phyloP scores from a whole-genome alignment of 2,797 vertebrate species.

The Hafferia zeledoni region DNA sequence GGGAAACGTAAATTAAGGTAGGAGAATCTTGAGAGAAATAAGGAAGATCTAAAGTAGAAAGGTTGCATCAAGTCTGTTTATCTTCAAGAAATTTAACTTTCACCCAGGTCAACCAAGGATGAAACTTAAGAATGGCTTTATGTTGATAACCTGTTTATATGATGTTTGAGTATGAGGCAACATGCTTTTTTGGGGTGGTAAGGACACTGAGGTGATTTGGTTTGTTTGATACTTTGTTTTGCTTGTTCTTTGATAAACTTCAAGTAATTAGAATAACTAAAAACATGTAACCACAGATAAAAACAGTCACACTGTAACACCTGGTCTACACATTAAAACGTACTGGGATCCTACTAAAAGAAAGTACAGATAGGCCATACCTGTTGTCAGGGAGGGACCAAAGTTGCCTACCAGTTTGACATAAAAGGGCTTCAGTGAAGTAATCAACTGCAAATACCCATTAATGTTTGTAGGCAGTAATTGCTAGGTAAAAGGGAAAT shows the following conservation, averaged over 20 bases:
- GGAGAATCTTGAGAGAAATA: background rate
- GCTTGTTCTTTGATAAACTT: background rate
- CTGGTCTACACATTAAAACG: background rate
- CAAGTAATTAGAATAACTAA: background rate
- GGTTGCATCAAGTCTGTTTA: background rate
- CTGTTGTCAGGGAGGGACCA: background rate
- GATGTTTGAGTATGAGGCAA: background rate
- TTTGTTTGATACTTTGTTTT: background rate
- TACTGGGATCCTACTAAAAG: background rate
- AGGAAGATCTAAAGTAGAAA: background rate
- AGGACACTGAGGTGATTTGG: accelerated
- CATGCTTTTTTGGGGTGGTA: background rate
- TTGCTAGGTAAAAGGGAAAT: background rate
- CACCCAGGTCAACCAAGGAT: background rate
- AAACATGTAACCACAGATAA: background rate
- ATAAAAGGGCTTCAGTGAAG: background rate
- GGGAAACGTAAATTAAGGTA: background rate
- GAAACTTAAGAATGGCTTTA: background rate
- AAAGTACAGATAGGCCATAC: background rate
- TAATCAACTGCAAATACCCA: background rate
- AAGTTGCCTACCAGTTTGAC: background rate
- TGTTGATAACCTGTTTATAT: background rate
- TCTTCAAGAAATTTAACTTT: background rate
- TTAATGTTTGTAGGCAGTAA: background rate
- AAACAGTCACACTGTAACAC: background rate